Base-by-base conservation (phyloP, 1,140 invertebrate genomes). In the Hermatobates lingyangjiaoensis region DNA sequence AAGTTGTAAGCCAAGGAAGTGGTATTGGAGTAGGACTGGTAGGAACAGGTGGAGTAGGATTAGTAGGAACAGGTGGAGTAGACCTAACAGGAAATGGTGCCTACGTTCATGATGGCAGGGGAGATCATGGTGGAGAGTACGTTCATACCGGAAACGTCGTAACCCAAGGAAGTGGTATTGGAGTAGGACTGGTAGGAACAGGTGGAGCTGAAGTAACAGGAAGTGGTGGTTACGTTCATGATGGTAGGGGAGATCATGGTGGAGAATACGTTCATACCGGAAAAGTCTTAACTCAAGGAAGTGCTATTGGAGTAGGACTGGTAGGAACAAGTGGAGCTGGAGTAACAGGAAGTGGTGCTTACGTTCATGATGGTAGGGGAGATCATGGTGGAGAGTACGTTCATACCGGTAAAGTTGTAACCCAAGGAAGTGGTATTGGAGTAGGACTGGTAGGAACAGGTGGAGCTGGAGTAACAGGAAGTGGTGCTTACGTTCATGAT, bases 401-500 rank as follows among this genome's bases (percentile, higher is more conserved):
- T 28, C 51, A 56, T 34, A 34, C 30, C 18, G n/a, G n/a, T n/a
- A 14, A 42, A 42, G 39, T 18, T 18, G 39, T 14, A 42, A 34
- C 7, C 28, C 39, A 7, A 4, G 39, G 39, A 42, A 12, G 14
- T 42, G 5, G 14, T 42, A 18, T 18, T 18, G 39, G 14, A 5
- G 5, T 20, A 42, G 39, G 18, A 10, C 14, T 42, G 14, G 18
- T 5, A 20, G 39, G 39, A 12, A 4, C 39, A 42, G 18, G 7
- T 42, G 14, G 21, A 18, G 39, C 21, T 12, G 30, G 30, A 34
- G 7, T n/a, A 34, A 34, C 30, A 10, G 30, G 7, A 34, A 45
- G 54, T 15, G 68, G 69, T 25, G 65, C 66, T 45, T 64, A 66
- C 30, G 52, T 60, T 27, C 59, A 62, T 39, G 64, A 54, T 38